Evolutionary conservation across 2,888 invertebrate species (phyloP).

Genomic region (Mamestra brassicae): DNA sequence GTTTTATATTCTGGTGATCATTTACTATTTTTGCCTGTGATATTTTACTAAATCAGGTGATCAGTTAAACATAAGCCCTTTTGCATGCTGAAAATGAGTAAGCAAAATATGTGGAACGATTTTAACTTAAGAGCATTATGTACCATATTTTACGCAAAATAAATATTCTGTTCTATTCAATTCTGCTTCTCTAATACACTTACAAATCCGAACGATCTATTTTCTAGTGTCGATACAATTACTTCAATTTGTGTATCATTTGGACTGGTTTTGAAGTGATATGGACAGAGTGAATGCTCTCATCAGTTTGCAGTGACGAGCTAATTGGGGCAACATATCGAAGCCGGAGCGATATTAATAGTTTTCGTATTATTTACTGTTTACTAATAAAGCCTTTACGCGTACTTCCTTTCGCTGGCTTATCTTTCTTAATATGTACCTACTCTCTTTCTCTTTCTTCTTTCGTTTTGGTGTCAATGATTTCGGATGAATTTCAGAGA

Average conservation of each 20-base stretch:
- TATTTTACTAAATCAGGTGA: too few relatives aligned
- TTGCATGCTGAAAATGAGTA: too few relatives aligned
- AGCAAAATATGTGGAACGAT: too few relatives aligned
- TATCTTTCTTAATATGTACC: background rate
- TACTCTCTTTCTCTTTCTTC: too few relatives aligned
- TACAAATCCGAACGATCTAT: background rate
- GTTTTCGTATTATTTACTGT: background rate
- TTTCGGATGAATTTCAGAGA: too few relatives aligned
- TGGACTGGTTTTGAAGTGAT: constrained; percentile 20
- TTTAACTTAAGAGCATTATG: too few relatives aligned
- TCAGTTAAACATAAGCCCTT: too few relatives aligned
- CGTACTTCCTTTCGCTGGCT: background rate
- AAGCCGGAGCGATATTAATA: background rate
- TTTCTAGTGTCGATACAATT: background rate
- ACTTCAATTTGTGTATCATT: background rate
- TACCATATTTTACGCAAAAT: too few relatives aligned
- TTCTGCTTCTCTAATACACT: background rate
- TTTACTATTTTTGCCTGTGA: too few relatives aligned
- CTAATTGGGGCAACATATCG: constrained; percentile 34
- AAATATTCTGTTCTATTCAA: too few relatives aligned
- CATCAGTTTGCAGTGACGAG: constrained; percentile 21
- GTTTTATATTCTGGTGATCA: too few relatives aligned
- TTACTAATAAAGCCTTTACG: background rate
- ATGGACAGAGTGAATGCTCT: constrained; percentile 33
- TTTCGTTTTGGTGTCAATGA: too few relatives aligned